Percentiles rank a stretch among this genome's conserved stretches.
Evolutionary conservation across 1,140 invertebrate genomes (phyloP).

Genomic region (Neocloeon triangulifer): DNA sequence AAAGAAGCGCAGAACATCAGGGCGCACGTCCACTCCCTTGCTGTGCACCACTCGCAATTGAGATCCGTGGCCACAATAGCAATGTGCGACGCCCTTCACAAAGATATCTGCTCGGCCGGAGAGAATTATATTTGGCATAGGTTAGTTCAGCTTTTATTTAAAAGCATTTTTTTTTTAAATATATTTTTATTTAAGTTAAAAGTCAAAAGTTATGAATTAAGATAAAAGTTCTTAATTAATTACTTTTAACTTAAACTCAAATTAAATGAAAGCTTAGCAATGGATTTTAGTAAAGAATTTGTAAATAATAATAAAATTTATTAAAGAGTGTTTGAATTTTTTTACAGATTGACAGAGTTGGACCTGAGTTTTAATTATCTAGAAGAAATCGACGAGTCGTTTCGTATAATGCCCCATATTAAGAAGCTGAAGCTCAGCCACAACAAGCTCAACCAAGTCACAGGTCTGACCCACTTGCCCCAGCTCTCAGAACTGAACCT

Average conservation of each 20-base stretch:
- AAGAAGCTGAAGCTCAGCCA: slow-evolving; percentile 46
- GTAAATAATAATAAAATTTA: too few relatives aligned
- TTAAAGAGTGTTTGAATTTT: too few relatives aligned
- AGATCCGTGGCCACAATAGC: slow-evolving; percentile 41
- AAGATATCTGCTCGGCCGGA: slow-evolving; percentile 11
- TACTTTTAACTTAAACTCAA: too few relatives aligned
- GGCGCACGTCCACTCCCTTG: slow-evolving; percentile 33
- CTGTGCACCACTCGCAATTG: slow-evolving; percentile 32
- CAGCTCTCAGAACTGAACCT: slow-evolving; percentile 51
- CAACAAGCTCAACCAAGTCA: slow-evolving; percentile 49
- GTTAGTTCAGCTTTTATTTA: too few relatives aligned
- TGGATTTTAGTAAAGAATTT: too few relatives aligned
- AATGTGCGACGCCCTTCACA: slow-evolving; percentile 48
- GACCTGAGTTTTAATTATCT: slow-evolving; percentile 66
- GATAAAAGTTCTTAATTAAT: too few relatives aligned
- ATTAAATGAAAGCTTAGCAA: slow-evolving; percentile 23
- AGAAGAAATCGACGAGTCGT: slow-evolving; percentile 48
- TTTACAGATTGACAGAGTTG: slow-evolving; percentile 37
- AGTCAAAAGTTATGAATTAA: too few relatives aligned
- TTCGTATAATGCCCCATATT: slow-evolving; percentile 54
- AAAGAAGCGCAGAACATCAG: slow-evolving; percentile 39
- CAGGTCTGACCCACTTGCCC: slow-evolving; percentile 54
- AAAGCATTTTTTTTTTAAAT: too few relatives aligned
- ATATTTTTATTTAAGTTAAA: too few relatives aligned
- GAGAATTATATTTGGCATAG: slow-evolving; percentile 20